phyloP scores from a whole-genome alignment of 2,113 vertebrate genomes.

The Tetraodon nigroviridis region DNA sequence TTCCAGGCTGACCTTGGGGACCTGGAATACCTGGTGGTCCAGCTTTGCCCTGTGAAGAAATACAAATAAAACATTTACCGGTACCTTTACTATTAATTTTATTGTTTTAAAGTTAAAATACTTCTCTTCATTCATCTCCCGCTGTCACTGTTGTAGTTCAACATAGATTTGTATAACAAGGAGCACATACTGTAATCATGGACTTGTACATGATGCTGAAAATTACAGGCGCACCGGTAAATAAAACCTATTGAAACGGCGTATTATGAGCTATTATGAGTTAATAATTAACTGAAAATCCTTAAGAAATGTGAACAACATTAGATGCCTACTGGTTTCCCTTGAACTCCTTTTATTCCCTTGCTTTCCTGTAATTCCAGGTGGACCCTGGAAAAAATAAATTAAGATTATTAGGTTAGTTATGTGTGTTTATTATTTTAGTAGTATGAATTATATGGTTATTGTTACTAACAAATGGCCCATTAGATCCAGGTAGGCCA shows the following conservation, averaged over 20 bases:
- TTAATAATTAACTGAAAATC: background rate
- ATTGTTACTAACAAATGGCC: slow-evolving; percentile 46
- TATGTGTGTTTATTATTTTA: background rate
- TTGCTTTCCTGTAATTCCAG: slow-evolving; percentile 69
- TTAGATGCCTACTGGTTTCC: slow-evolving; percentile 63
- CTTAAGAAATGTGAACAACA: slow-evolving; percentile 17
- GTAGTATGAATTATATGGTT: no score
- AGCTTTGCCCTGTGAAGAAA: slow-evolving; percentile 55
- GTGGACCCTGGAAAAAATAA: slow-evolving; percentile 60
- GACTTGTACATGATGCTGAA: no score
- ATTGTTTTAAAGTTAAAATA: no score
- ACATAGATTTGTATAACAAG: no score
- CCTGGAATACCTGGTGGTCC: slow-evolving; percentile 69
- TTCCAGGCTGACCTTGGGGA: slow-evolving; percentile 65
- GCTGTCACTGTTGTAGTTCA: no score
- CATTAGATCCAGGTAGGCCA: slow-evolving; percentile 66
- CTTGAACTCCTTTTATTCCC: slow-evolving; percentile 69
- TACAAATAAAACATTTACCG: background rate
- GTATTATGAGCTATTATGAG: background rate
- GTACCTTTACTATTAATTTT: background rate
- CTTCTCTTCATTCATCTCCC: no score
- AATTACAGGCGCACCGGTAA: no score
- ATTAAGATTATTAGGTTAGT: background rate
- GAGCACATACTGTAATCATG: no score
- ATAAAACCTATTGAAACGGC: background rate